Conservation (phyloP, 2,888 invertebrate genomes). For the Neria commutata region DNA sequence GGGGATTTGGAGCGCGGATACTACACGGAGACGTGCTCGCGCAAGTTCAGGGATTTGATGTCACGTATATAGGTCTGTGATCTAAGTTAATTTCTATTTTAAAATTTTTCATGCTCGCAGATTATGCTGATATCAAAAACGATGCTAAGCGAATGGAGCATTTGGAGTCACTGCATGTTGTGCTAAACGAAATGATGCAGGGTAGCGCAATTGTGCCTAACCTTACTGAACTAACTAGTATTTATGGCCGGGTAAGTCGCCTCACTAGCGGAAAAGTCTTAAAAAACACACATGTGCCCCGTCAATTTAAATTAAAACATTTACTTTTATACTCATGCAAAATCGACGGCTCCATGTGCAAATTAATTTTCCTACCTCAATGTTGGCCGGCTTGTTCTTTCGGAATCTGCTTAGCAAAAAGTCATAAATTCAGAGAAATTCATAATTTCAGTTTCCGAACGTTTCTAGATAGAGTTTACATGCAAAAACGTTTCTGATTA, state of each 20-base stretch:
- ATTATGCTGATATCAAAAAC: slow-evolving; percentile 79
- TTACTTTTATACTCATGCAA: too few species aligned
- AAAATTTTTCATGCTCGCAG: slow-evolving; percentile 61
- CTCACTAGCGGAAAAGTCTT: too few species aligned
- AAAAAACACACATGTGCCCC: too few species aligned
- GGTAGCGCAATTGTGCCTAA: slow-evolving; percentile 75
- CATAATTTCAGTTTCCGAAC: too few species aligned
- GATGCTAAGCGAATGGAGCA: slow-evolving; percentile 80
- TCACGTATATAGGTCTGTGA: slow-evolving; percentile 74
- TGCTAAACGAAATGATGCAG: slow-evolving; percentile 73
- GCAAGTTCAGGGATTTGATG: slow-evolving; percentile 87
- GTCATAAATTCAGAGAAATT: too few species aligned
- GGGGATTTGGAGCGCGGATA: slow-evolving; percentile 72
- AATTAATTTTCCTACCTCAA: too few species aligned
- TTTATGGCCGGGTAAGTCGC: slow-evolving; percentile 81
- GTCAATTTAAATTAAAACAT: too few species aligned
- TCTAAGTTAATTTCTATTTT: slow-evolving; percentile 20
- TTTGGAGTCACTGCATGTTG: slow-evolving; percentile 73
- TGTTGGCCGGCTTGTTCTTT: too few species aligned
- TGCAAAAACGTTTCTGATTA: too few species aligned
- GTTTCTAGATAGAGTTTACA: too few species aligned
- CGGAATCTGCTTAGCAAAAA: too few species aligned
- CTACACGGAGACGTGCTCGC: slow-evolving; percentile 72
- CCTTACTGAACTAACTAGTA: slow-evolving; percentile 76
- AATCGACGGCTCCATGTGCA: too few species aligned